These are phyloP conservation scores for Bimastos eiseni DNA, from an alignment of 2,888 invertebrate genomes.

Conservation along the genomic window DNA sequence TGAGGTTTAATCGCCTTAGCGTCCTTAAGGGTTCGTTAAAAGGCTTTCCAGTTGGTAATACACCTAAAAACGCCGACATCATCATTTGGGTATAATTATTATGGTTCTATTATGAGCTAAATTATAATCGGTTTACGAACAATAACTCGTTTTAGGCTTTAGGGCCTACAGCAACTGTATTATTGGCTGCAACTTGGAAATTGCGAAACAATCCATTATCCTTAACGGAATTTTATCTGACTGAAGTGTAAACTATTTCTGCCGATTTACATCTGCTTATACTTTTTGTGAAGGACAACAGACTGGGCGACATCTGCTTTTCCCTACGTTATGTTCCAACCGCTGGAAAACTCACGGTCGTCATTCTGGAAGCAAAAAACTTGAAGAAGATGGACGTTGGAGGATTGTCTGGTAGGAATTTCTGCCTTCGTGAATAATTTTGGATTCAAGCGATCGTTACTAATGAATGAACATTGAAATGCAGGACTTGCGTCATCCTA, in stretches of 20 bases:
- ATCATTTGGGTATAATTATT: too few species aligned
- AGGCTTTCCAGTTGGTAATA: too few species aligned
- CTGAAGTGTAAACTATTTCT: background rate
- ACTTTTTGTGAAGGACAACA: conserved; percentile 55
- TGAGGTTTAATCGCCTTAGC: too few species aligned
- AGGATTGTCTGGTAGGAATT: conserved; percentile 83
- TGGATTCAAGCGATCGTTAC: background rate
- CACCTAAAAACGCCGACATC: too few species aligned
- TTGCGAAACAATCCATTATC: too few species aligned
- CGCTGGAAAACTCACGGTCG: conserved; percentile 94
- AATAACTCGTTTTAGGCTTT: too few species aligned
- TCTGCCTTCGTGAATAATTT: background rate
- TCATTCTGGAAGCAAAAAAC: conserved; percentile 98
- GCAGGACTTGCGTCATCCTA: background rate
- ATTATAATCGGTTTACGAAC: too few species aligned
- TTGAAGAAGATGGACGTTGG: conserved; percentile 99
- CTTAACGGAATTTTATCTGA: too few species aligned
- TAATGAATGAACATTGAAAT: background rate
- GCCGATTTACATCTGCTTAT: background rate
- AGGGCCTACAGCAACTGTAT: too few species aligned
- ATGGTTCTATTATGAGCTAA: too few species aligned
- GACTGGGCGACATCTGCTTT: conserved; percentile 98
- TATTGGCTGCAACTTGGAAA: too few species aligned
- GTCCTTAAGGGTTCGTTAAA: too few species aligned
- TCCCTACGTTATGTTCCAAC: conserved; percentile 98